phyloP scores from a whole-genome alignment of 2,888 invertebrate genomes.

The Lottia gigantea region DNA sequence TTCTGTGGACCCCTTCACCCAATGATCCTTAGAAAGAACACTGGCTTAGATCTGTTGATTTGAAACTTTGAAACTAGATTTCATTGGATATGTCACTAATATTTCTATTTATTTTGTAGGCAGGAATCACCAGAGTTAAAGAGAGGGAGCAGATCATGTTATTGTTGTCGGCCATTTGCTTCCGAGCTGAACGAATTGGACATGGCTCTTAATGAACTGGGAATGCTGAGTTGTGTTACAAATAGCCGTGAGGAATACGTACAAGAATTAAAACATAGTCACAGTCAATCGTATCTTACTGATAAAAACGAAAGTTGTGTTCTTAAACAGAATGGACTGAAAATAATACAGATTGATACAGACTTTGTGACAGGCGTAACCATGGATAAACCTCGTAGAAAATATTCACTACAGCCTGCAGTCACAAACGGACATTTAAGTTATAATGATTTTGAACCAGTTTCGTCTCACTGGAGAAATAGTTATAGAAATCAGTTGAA shows the following conservation, averaged over 20 bases:
- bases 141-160: constrained; percentile 26
- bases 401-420: constrained; percentile 1
- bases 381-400: constrained; percentile 19
- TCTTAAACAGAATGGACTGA: constrained; percentile 32
- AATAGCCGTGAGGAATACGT: constrained; percentile 57
- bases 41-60: too few species aligned
- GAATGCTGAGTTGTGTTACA: constrained; percentile 62
- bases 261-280: constrained; percentile 44
- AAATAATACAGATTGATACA: constrained; percentile 53
- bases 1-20: too few species aligned
- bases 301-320: constrained; percentile 22
- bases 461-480: constrained; percentile 24
- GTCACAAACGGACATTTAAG: constrained; percentile 12
- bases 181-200: constrained; percentile 54
- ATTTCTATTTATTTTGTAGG: neutral
- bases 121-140: neutral
- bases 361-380: constrained; percentile 52
- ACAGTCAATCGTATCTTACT: constrained; percentile 36
- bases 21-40: too few species aligned
- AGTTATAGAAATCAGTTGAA: constrained; percentile 33
- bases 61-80: too few species aligned
- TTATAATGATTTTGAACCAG: constrained; percentile 10
- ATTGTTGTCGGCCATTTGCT: constrained; percentile 36
- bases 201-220: constrained; percentile 60
- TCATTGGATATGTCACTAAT: too few species aligned